Percentiles rank a stretch among this genome's conserved stretches.
These are phyloP conservation scores for Antrozous pallidus DNA, from an alignment of 2,797 vertebrate genomes.

Conservation along the genomic window DNA sequence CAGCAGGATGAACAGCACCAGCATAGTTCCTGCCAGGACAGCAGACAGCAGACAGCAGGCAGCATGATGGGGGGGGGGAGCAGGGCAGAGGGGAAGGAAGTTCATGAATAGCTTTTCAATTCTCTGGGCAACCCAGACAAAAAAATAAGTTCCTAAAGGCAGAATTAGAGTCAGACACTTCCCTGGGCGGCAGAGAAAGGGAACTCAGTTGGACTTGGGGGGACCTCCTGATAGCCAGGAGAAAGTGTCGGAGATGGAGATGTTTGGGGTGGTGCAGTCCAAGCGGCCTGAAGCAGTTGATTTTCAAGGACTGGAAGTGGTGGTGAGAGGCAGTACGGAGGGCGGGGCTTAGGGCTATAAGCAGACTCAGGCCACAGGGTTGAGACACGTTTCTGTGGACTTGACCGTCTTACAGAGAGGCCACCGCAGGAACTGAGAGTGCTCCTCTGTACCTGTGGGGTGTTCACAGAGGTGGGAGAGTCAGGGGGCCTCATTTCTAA, in stretches of 20 bases:
- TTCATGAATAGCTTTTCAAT: background rate
- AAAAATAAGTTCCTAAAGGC: background rate
- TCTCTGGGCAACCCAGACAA: background rate
- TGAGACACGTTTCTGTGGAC: background rate
- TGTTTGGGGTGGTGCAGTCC: background rate
- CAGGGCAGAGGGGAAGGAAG: background rate
- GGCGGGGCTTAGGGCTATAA: background rate
- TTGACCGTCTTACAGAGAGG: background rate
- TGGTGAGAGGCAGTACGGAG: background rate
- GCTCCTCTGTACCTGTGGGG: background rate
- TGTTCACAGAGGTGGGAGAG: background rate
- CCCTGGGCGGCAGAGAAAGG: background rate
- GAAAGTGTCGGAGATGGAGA: background rate
- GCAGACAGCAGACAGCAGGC: background rate
- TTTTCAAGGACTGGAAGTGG: background rate
- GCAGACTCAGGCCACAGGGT: background rate
- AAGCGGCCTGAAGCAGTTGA: background rate
- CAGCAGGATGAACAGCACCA: constrained; percentile 60
- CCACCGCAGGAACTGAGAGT: background rate
- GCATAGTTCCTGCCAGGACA: constrained; percentile 29
- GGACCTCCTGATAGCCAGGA: background rate
- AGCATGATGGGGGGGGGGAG: background rate
- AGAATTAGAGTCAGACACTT: background rate
- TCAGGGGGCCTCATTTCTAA: background rate
- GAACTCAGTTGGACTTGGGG: background rate